Conservation (phyloP, 2,797 vertebrate genomes). For the Ambastaia sidthimunki region DNA sequence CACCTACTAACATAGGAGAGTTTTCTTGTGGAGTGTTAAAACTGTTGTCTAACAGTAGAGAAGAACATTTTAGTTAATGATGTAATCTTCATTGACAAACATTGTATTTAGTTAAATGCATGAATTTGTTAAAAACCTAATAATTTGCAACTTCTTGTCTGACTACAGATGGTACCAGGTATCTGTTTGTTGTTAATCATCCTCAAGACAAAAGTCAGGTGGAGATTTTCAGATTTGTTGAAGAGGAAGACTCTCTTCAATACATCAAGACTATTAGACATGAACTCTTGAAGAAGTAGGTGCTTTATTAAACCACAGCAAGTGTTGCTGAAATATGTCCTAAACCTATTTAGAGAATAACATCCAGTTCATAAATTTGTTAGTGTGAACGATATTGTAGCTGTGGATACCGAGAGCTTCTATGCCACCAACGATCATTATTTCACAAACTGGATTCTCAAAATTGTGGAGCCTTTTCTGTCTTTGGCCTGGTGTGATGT, state of each 20-base stretch:
- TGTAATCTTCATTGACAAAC: not conserved
- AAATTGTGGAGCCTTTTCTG: conserved; percentile 74
- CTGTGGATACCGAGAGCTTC: conserved; percentile 86
- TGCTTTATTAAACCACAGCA: not conserved
- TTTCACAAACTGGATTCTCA: conserved; percentile 67
- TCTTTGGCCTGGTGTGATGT: conserved; percentile 81
- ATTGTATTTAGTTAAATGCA: not conserved
- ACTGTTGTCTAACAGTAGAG: not conserved
- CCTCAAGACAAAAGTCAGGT: conserved; percentile 83
- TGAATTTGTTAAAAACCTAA: not conserved
- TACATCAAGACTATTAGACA: conserved; percentile 89
- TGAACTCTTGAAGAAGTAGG: conserved; percentile 85
- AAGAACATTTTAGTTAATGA: not conserved
- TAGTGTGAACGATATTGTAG: conserved; percentile 91
- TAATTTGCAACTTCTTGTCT: not conserved
- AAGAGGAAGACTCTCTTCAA: conserved; percentile 80
- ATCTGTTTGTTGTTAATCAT: conserved; percentile 92
- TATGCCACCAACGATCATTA: conserved; percentile 93
- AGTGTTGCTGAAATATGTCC: not conserved
- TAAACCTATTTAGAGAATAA: not conserved
- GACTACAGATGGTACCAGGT: conserved; percentile 79
- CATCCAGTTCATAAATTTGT: conserved; percentile 11
- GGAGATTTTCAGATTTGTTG: conserved; percentile 88
- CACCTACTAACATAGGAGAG: no score
- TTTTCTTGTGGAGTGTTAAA: no score